Percentiles rank a stretch among this genome's conserved stretches.
phyloP scores from a whole-genome alignment of 1,140 invertebrate species.

The Trichomalopsis sarcophagae region DNA sequence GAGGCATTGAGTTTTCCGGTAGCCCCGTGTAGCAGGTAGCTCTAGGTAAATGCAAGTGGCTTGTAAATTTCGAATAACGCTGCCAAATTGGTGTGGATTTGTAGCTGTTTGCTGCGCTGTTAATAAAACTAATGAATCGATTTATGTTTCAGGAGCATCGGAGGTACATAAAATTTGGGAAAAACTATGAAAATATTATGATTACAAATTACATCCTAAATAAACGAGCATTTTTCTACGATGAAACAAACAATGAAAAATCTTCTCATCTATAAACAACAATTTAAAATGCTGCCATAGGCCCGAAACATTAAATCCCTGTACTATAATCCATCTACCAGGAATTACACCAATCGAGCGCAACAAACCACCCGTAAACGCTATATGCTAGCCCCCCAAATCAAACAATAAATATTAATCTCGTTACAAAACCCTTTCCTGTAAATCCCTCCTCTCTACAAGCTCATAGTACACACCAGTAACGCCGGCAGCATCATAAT shows the following conservation, averaged over 20 bases:
- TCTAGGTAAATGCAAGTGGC: background rate
- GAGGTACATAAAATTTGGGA: too few relatives aligned
- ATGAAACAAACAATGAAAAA: too few relatives aligned
- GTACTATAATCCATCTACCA: background rate
- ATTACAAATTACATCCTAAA: too few relatives aligned
- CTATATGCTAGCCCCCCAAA: background rate
- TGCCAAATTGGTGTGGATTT: background rate
- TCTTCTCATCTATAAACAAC: too few relatives aligned
- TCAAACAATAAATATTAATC: conserved; percentile 39
- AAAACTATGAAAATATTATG: too few relatives aligned
- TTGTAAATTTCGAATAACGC: background rate
- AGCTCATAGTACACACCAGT: too few relatives aligned
- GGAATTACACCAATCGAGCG: background rate
- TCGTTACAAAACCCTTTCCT: conserved; percentile 3
- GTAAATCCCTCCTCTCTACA: background rate
- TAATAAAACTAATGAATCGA: too few relatives aligned
- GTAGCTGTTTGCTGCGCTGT: too few relatives aligned
- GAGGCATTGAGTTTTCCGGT: background rate
- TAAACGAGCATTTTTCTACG: too few relatives aligned
- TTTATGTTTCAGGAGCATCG: too few relatives aligned
- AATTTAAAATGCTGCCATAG: too few relatives aligned
- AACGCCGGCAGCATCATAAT: background rate
- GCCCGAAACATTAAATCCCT: too few relatives aligned
- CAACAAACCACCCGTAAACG: background rate
- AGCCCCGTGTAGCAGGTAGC: background rate